Evolutionary conservation across 2,113 vertebrate genomes (phyloP), one percentile per base, ranked within the genome.

Genomic region (Aegithalos caudatus): DNA sequence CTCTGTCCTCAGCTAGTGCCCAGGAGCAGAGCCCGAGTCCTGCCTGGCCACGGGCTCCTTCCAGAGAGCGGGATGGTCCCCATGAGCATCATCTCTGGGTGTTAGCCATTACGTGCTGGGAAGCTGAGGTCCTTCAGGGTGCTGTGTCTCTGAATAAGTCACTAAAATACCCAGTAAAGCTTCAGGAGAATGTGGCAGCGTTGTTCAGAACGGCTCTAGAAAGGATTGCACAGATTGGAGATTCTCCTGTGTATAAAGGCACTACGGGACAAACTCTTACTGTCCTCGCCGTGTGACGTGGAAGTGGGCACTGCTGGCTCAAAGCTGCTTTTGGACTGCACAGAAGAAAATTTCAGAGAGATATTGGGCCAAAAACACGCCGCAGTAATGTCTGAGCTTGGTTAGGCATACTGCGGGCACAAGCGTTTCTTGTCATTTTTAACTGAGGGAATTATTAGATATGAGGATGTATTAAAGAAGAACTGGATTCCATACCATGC

Each of bases 181-280:
- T 28, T 38, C 1, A 11, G 28, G 53, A 38, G 56, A 69, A 31
- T 1, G 1, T 7, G 8, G 25, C 42, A 21, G 35, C 0, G 0
- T 3, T 2, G 8, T n/a, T 27, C 37, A 28, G 42, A 51, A 14
- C 12, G 14, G 8, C 38, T 54, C 28, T 3, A 19, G 15, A 25
- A 64, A 25, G 31, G 51, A 13, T 1, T 5, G 1, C 21, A 27
- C 0, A 2, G 10, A 19, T 58, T 58, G 24, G 37, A 17, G 19
- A 23, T n/a, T 87, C 81, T 72, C 29, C 11, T 16, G 10, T 27
- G 4, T 19, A 2, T 29, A 53, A 16, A 9, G 27, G 6, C 14
- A 2, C 12, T 3, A 3, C 0, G 4, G 54, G 67, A 25, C 33
- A 48, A 47, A 47, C 16, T 31, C 10, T 11, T 35, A 0, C 2